phyloP scores from a whole-genome alignment of 1,140 invertebrate species.

The Vollenhovia emeryi region DNA sequence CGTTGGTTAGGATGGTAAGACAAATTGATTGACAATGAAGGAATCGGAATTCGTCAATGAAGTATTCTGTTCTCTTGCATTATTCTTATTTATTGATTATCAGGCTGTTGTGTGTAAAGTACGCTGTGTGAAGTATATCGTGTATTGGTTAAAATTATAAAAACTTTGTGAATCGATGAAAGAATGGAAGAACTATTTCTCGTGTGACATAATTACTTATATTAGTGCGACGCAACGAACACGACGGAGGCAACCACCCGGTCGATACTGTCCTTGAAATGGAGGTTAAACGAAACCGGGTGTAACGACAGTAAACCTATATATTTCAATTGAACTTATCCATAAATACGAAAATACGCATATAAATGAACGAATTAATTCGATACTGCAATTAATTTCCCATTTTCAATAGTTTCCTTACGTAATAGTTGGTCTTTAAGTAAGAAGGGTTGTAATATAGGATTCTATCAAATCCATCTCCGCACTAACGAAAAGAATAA shows the following conservation, averaged over 20 bases:
- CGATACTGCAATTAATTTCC: background rate
- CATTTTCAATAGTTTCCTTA: background rate
- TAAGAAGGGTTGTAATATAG: background rate
- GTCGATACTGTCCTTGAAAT: conserved; percentile 58
- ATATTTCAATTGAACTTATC: background rate
- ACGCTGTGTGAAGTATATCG: background rate
- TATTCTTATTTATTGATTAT: background rate
- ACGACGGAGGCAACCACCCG: background rate
- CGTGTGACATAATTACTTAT: background rate
- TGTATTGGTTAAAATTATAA: background rate
- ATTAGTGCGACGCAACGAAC: background rate
- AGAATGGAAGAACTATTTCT: background rate
- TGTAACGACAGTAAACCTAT: background rate
- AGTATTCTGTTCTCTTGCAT: background rate
- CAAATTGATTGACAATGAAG: background rate
- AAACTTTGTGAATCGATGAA: background rate
- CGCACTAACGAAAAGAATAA: background rate
- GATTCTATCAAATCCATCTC: background rate
- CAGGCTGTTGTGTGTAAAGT: background rate
- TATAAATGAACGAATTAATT: background rate
- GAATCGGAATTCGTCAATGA: background rate
- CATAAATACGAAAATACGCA: background rate
- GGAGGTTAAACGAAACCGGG: background rate
- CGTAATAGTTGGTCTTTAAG: background rate
- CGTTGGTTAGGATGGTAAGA: background rate